phyloP scores from a whole-genome alignment of 2,888 invertebrate genomes.

The Lithophane ornitopus region DNA sequence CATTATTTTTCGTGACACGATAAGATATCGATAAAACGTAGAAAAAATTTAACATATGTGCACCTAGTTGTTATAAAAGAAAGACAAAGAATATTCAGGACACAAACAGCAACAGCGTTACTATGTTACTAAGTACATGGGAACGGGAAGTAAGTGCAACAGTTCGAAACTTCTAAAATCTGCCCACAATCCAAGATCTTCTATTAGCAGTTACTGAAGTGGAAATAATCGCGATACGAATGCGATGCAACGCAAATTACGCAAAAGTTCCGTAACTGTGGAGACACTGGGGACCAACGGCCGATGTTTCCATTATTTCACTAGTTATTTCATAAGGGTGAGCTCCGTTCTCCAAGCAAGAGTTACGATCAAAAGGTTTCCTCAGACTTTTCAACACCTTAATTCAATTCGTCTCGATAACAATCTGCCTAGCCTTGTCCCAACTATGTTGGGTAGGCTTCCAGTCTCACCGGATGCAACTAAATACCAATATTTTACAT shows the following conservation, averaged over 20 bases:
- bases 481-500: too few species aligned
- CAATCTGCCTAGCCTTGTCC: too few species aligned
- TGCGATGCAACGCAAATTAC: constrained; percentile 63
- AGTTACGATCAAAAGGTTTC: constrained; percentile 41
- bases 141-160: background rate
- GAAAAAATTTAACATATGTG: background rate
- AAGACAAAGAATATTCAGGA: background rate
- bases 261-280: constrained; percentile 64
- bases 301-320: constrained; percentile 60
- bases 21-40: constrained; percentile 34
- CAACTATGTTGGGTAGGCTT: too few species aligned
- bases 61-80: background rate
- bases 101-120: background rate
- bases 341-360: constrained; percentile 19
- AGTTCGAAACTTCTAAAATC: background rate
- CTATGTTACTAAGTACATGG: background rate
- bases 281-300: constrained; percentile 36
- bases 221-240: constrained; percentile 65
- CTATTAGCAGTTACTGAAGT: constrained; percentile 59
- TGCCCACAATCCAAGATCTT: constrained; percentile 34
- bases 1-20: constrained; percentile 20
- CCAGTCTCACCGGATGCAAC: too few species aligned
- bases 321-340: constrained; percentile 61
- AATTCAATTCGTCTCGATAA: constrained; percentile 26
- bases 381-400: constrained; percentile 29